Conservation (phyloP, 2,888 invertebrate genomes). For the Lydus trimaculatus region DNA sequence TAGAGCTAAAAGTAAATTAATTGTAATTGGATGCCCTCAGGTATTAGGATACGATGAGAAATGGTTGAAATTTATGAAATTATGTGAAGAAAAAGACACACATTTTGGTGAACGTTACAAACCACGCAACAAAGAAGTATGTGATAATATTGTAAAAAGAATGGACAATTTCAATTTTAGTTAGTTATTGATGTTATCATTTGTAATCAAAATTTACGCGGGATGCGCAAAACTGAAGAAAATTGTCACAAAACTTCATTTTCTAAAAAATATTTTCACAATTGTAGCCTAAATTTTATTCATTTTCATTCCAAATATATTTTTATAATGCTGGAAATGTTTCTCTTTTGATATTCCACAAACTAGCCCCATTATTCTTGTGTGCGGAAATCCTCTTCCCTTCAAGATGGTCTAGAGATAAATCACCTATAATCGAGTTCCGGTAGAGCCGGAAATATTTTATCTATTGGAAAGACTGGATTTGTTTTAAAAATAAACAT, state of each 20-base stretch:
- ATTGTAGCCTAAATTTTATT: too few species aligned
- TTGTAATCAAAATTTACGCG: not conserved
- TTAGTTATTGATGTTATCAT: not conserved
- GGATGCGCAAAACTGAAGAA: not conserved
- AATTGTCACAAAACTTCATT: not conserved
- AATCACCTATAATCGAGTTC: too few species aligned
- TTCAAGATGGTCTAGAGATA: too few species aligned
- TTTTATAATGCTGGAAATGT: not conserved
- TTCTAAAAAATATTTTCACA: not conserved
- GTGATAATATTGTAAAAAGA: constrained; percentile 18
- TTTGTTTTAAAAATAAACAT: not conserved
- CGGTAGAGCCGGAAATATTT: too few species aligned
- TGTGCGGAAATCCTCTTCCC: too few species aligned
- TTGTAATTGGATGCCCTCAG: constrained; percentile 66
- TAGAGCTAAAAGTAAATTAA: constrained; percentile 74
- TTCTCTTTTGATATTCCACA: too few species aligned
- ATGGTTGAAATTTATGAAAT: constrained; percentile 59
- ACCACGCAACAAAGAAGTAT: constrained; percentile 30
- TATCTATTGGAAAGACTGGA: too few species aligned
- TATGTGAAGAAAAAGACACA: constrained; percentile 51
- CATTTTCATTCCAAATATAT: not conserved
- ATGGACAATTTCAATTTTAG: not conserved
- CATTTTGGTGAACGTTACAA: constrained; percentile 56
- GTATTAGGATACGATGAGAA: constrained; percentile 54
- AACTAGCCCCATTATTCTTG: too few species aligned